phyloP scores from a whole-genome alignment of 2,888 invertebrate genomes.

The Aleiodes leptofemur region DNA sequence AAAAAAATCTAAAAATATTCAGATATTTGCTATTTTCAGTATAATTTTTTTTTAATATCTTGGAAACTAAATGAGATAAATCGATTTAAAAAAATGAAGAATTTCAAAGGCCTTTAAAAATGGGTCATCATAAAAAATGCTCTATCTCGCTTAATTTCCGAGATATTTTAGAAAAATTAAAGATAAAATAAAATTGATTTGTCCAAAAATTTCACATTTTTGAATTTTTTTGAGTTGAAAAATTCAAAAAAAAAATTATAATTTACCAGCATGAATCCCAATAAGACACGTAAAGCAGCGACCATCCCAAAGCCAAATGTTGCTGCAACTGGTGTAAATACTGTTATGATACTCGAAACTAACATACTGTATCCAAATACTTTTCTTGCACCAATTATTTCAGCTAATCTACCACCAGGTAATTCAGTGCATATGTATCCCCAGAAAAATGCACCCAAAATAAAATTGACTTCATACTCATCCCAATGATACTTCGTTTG shows the following conservation, averaged over 20 bases:
- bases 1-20: too few relatives aligned
- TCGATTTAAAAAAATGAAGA: too few relatives aligned
- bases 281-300: slow-evolving; percentile 83
- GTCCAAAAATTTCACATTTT: too few relatives aligned
- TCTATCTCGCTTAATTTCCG: too few relatives aligned
- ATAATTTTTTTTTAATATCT: too few relatives aligned
- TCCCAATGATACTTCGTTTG: slow-evolving; percentile 84
- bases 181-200: too few relatives aligned
- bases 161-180: too few relatives aligned
- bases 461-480: slow-evolving; percentile 85
- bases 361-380: slow-evolving; percentile 93
- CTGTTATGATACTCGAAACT: slow-evolving; percentile 86
- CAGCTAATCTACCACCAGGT: slow-evolving; percentile 91
- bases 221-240: too few relatives aligned
- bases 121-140: too few relatives aligned
- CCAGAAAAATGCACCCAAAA: slow-evolving; percentile 94
- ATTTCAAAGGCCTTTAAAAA: too few relatives aligned
- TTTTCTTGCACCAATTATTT: slow-evolving; percentile 87
- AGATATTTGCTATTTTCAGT: too few relatives aligned
- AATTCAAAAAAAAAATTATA: background rate
- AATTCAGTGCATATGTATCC: slow-evolving; percentile 93
- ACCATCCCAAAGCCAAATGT: slow-evolving; percentile 83
- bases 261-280: slow-evolving; percentile 84
- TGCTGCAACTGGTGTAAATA: slow-evolving; percentile 88
- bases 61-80: too few relatives aligned